Conservation (phyloP, 2,888 invertebrate genomes). For the Cantharis lateralis region DNA sequence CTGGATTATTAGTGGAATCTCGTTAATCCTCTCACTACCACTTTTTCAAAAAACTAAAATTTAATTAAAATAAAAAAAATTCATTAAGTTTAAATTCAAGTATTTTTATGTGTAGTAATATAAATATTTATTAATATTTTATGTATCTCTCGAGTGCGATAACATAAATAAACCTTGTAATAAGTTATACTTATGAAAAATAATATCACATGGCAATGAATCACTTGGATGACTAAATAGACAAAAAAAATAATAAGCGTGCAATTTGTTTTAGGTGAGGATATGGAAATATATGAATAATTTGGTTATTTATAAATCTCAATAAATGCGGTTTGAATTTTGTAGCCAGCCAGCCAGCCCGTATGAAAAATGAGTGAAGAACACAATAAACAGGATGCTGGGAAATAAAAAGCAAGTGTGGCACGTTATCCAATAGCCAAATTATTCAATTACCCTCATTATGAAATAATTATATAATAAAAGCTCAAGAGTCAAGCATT, state of each 20-base stretch:
- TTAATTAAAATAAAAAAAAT: too few relatives aligned
- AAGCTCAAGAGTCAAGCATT: conserved; percentile 7
- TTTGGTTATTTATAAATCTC: not conserved
- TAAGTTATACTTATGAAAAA: not conserved
- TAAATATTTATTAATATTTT: not conserved
- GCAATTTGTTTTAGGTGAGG: not conserved
- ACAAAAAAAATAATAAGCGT: not conserved
- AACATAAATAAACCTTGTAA: not conserved
- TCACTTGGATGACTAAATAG: not conserved
- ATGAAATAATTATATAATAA: conserved; percentile 38
- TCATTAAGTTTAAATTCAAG: too few relatives aligned
- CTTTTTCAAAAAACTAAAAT: too few relatives aligned
- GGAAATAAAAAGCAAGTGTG: conserved; percentile 1
- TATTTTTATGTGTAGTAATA: too few relatives aligned
- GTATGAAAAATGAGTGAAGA: not conserved
- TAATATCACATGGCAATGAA: not conserved
- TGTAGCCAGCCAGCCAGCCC: not conserved
- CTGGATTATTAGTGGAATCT: too few relatives aligned
- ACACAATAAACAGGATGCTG: not conserved
- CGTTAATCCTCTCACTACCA: too few relatives aligned
- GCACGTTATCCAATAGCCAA: conserved; percentile 30
- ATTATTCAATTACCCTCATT: conserved; percentile 39
- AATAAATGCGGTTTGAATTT: not conserved
- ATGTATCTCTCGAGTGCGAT: not conserved
- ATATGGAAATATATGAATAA: not conserved